These are phyloP conservation scores for Drosophila nasuta DNA, from an alignment of 1,140 invertebrate species.

Conservation along the genomic window DNA sequence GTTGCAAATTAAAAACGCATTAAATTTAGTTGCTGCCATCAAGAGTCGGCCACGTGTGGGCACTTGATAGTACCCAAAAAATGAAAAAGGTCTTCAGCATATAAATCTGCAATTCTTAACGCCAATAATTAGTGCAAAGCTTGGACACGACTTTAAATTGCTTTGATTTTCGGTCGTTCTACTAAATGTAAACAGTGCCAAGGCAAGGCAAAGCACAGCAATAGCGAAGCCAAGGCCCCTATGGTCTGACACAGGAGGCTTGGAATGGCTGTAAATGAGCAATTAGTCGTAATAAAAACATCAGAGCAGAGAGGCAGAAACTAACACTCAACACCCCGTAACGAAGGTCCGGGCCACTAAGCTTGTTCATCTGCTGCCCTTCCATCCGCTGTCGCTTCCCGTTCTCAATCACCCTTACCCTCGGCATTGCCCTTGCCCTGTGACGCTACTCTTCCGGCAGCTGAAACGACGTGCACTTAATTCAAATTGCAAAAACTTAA, in stretches of 20 bases:
- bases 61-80: conserved; percentile 46
- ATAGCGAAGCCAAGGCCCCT: too few species aligned
- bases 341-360: conserved; percentile 24
- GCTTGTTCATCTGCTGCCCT: background rate
- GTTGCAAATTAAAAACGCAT: conserved; percentile 74
- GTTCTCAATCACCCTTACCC: too few species aligned
- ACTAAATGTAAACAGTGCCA: conserved; percentile 32
- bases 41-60: conserved; percentile 56
- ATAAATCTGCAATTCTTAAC: conserved; percentile 48
- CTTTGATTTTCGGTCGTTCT: conserved; percentile 40
- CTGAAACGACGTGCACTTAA: conserved; percentile 66
- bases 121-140: conserved; percentile 58
- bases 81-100: conserved; percentile 9
- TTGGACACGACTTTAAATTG: conserved; percentile 17
- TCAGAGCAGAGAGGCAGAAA: conserved; percentile 43
- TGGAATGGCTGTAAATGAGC: conserved; percentile 65
- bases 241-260: background rate
- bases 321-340: conserved; percentile 41
- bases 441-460: background rate
- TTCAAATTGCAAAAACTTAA: conserved; percentile 77
- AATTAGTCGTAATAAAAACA: conserved; percentile 79
- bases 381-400: background rate
- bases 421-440: too few species aligned
- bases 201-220: too few species aligned
- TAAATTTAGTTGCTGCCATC: conserved; percentile 59